Conservation (phyloP, 2,888 invertebrate genomes). For the Thelaira solivaga region DNA sequence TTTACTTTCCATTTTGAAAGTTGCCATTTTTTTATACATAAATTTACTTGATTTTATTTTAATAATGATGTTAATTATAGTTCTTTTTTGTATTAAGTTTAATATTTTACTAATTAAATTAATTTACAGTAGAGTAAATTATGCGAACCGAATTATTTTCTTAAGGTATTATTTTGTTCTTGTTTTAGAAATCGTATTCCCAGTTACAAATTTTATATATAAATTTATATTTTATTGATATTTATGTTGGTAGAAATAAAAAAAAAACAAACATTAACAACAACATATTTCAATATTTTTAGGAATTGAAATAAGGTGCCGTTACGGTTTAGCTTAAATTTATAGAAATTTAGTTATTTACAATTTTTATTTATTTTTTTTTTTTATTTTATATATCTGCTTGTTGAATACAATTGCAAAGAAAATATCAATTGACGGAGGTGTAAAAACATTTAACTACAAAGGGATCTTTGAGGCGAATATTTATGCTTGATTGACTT, state of each 20-base stretch:
- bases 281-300: slow-evolving; percentile 28
- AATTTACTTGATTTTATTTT: slow-evolving; percentile 40
- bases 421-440: neutral
- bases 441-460: neutral
- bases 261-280: neutral
- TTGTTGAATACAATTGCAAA: neutral
- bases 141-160: slow-evolving; percentile 7
- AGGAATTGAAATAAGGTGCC: slow-evolving; percentile 45
- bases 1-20: slow-evolving; percentile 50
- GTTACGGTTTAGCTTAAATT: slow-evolving; percentile 37
- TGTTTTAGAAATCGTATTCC: slow-evolving; percentile 23
- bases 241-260: neutral
- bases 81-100: slow-evolving; percentile 38
- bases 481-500: no score
- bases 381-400: neutral
- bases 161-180: slow-evolving; percentile 20
- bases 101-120: slow-evolving; percentile 31
- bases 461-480: neutral
- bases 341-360: neutral
- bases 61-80: slow-evolving; percentile 50
- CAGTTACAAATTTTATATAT: slow-evolving; percentile 34
- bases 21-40: slow-evolving; percentile 60
- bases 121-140: slow-evolving; percentile 8
- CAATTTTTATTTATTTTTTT: slow-evolving; percentile 2
- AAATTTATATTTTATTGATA: neutral